phyloP scores from a whole-genome alignment of 53 echinoderm and acorn worm species.

The Holothuria scabra region DNA sequence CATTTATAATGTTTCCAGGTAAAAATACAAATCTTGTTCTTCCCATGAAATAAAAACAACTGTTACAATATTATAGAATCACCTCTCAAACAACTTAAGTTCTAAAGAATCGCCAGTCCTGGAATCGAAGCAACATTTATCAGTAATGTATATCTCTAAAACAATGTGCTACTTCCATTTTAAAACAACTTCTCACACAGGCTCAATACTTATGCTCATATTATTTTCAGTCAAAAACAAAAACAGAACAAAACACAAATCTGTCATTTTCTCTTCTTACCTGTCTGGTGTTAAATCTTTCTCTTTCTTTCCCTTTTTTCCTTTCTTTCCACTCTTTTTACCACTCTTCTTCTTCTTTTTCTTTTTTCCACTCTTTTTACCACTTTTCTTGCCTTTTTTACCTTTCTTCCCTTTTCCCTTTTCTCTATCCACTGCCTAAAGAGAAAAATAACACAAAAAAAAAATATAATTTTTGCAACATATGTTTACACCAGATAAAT shows the following conservation, averaged over 20 bases:
- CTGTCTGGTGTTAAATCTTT: conserved; percentile 98
- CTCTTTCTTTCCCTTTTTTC: conserved; percentile 97
- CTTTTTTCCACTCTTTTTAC: conserved; percentile 98
- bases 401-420: conserved; percentile 99
- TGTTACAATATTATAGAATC: too few species aligned
- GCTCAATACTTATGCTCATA: not conserved
- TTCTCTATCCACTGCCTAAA: conserved; percentile 94
- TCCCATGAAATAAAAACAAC: too few species aligned
- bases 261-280: conserved; percentile 48
- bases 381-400: conserved; percentile 98
- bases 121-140: too few species aligned
- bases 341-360: conserved; percentile 99
- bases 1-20: too few species aligned
- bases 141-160: too few species aligned
- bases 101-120: too few species aligned
- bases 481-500: too few species aligned
- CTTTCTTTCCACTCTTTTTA: conserved; percentile 97
- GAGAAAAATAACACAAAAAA: too few species aligned
- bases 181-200: not conserved
- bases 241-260: not conserved
- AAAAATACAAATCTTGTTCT: too few species aligned
- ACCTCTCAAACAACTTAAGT: too few species aligned
- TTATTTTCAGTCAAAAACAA: not conserved
- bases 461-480: too few species aligned
- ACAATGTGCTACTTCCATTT: not conserved